These are phyloP conservation scores for Astreopora myriophthalma DNA, from an alignment of 64 coral and sea anemone genomes.

Conservation along the genomic window DNA sequence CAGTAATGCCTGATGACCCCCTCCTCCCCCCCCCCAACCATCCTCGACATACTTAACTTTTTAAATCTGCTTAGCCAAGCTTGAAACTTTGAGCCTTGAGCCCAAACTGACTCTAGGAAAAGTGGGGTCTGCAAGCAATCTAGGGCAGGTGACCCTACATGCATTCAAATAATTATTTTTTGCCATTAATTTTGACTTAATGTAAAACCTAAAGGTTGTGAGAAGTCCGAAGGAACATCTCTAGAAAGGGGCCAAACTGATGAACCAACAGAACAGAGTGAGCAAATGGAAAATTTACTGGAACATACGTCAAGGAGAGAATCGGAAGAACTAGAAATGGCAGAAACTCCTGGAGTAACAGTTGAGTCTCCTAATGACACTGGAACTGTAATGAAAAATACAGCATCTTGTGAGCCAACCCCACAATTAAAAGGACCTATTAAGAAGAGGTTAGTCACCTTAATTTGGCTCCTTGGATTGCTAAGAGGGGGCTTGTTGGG, in stretches of 20 bases:
- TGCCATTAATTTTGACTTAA: not conserved
- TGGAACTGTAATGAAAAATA: constrained; percentile 63
- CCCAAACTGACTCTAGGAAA: no score
- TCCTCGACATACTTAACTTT: no score
- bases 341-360: not conserved
- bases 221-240: not conserved
- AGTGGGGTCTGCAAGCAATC: no score
- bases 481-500: no score
- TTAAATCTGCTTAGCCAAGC: no score
- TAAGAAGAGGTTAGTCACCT: constrained; percentile 23
- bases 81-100: no score
- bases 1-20: no score
- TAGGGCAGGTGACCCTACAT: no score
- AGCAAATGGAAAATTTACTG: not conserved
- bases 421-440: constrained; percentile 46
- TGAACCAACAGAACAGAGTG: not conserved
- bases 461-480: no score
- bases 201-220: not conserved
- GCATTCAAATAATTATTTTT: no score
- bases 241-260: not conserved
- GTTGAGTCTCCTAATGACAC: constrained; percentile 47
- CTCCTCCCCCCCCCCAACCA: no score
- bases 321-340: not conserved
- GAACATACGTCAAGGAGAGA: not conserved
- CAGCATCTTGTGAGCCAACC: constrained; percentile 47